phyloP scores from a whole-genome alignment of 2,797 vertebrate species.

The Poeciliopsis presidionis region DNA sequence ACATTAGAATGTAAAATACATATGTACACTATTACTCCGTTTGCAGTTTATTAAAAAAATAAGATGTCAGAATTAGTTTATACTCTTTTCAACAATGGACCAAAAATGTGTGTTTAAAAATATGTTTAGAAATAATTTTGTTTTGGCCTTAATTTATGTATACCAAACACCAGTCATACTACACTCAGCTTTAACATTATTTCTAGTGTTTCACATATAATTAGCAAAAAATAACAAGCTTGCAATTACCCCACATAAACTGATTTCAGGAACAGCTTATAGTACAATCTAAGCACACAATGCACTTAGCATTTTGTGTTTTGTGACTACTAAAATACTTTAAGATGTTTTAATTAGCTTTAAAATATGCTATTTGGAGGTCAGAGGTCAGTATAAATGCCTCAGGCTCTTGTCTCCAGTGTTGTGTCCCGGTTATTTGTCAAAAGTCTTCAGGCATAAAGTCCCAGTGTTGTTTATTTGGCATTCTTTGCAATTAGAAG shows the following conservation, averaged over 20 bases:
- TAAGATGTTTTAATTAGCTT: neutral
- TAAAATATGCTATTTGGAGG: neutral
- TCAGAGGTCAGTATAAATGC: constrained; percentile 1
- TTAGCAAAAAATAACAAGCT: neutral
- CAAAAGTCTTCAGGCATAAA: neutral
- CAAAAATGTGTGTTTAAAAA: neutral
- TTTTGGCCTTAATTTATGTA: neutral
- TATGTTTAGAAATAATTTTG: neutral
- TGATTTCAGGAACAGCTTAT: neutral
- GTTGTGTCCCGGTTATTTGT: neutral
- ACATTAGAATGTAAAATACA: neutral
- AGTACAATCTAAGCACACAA: neutral
- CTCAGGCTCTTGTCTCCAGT: neutral
- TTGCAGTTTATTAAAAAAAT: neutral
- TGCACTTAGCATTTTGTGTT: neutral
- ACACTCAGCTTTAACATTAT: neutral
- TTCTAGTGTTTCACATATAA: neutral
- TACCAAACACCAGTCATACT: neutral
- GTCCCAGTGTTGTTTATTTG: neutral
- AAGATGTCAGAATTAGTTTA: neutral
- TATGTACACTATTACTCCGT: neutral
- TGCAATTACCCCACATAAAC: neutral
- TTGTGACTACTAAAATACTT: neutral
- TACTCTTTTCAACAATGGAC: neutral
- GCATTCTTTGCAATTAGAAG: neutral